Base-by-base conservation (phyloP, 2,888 invertebrate species). In the Cheilosia vulpina region DNA sequence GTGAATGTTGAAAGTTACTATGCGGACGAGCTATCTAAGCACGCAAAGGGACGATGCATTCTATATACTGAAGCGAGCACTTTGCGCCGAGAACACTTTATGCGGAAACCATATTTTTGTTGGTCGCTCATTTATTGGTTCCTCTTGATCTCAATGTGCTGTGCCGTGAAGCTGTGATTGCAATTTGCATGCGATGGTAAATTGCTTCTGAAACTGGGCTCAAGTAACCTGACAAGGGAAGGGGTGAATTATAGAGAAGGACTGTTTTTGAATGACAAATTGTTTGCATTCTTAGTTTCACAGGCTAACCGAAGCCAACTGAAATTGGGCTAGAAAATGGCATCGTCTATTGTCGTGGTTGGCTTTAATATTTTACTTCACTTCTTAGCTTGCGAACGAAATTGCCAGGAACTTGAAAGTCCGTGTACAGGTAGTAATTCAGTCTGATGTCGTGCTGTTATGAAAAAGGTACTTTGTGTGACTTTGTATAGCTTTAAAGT, bases 31-130 rank as follows among this genome's bases (percentile, higher is more conserved):
- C 38, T 38, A 38, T 38, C 38, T 19, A 17, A 19, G 45, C 15
- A 45, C 9, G 17, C 47, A 47, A 47, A 47, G 47, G 47, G 65
- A 13, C 17, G 27, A 43, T 19, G 47, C 17, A 66, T 53, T 53
- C 53, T 27, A 27, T 27, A 27, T 24, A 66, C 19, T 19, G 31
- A 43, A 45, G 11, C 34, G 1, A 38, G 47, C 38, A 34, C 55
- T n/a, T 17, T n/a, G n/a, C 15, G 31, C 24, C 19, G 31, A 80
- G 68, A 80, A 41, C 77, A 82, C 66, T 82, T 76, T 72, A 77
- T 60, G 53, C 60, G 53, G 60, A 60, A 66, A 19, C 17, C 15
- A 63, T 81, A 53, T 58, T 45, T 31, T 66, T 38, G n/a, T 57
- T 52, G 11, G 4, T 41, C n/a, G 41, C 50, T 19, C 47, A 34